A percentile compares a stretch with the other conserved stretches of the same genome.
phyloP scores from a whole-genome alignment of 2,113 vertebrate species.

The Gasterosteus nipponicus region DNA sequence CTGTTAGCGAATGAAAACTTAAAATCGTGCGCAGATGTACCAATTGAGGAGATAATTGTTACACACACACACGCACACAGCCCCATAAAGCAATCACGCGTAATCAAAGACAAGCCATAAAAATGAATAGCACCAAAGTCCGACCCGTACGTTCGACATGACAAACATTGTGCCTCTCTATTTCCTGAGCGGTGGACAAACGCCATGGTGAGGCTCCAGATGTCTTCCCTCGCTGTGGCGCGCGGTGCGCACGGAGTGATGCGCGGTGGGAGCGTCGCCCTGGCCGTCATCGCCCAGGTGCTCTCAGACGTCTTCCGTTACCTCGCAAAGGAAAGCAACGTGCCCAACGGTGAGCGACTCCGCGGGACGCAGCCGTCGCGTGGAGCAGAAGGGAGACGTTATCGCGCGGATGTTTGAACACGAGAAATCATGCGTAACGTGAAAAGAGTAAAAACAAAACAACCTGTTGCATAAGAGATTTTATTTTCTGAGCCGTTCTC shows the following conservation, averaged over 20 bases:
- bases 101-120: constrained; percentile 17
- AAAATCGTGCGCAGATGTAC: neutral
- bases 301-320: constrained; percentile 20
- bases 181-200: neutral
- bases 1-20: neutral
- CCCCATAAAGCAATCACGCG: neutral
- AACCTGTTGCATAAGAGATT: no score
- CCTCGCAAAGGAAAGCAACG: constrained; percentile 34
- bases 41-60: no score
- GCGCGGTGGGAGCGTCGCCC: constrained; percentile 33
- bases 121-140: constrained; percentile 39
- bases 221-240: neutral
- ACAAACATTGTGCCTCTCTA: neutral
- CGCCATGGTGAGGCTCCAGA: neutral
- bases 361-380: neutral
- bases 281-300: constrained; percentile 49
- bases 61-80: neutral
- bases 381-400: no score
- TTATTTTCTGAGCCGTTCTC: no score
- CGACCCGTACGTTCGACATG: neutral
- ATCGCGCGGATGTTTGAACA: no score
- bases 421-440: no score
- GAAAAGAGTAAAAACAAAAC: no score
- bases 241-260: neutral
- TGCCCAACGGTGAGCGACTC: constrained; percentile 63